Evolutionary conservation across 2,113 vertebrate species (phyloP).

Genomic region (Cariama cristata): DNA sequence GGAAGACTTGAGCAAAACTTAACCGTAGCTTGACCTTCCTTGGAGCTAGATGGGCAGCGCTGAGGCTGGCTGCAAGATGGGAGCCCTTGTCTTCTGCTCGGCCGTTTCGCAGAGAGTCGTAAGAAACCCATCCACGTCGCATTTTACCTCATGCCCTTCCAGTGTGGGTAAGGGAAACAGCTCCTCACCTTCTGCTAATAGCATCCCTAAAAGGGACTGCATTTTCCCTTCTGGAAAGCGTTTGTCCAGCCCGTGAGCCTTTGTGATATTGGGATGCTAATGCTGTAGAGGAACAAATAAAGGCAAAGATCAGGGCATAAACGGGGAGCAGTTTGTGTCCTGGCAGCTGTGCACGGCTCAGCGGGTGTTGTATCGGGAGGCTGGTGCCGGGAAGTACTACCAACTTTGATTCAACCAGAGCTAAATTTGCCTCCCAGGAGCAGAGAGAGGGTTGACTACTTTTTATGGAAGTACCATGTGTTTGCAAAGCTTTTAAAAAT

Average conservation of each 20-base stretch:
- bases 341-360: rapidly evolving
- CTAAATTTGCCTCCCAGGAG: not conserved
- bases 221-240: not conserved
- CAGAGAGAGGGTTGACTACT: not conserved
- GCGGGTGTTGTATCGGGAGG: not conserved
- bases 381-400: not conserved
- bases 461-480: not conserved
- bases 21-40: not conserved
- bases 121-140: not conserved
- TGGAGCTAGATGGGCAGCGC: not conserved
- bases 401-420: not conserved
- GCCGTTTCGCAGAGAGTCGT: rapidly evolving
- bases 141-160: not conserved
- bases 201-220: not conserved
- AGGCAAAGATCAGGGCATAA: not conserved
- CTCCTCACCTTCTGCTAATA: not conserved
- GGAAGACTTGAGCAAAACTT: not conserved
- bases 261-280: not conserved
- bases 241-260: not conserved
- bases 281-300: not conserved
- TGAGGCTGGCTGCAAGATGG: not conserved
- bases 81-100: not conserved
- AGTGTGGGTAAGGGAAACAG: not conserved
- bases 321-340: not conserved
- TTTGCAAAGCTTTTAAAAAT: constrained; percentile 14